Evolutionary conservation across 2,797 vertebrate species (phyloP).

Genomic region (Artibeus jamaicensis): DNA sequence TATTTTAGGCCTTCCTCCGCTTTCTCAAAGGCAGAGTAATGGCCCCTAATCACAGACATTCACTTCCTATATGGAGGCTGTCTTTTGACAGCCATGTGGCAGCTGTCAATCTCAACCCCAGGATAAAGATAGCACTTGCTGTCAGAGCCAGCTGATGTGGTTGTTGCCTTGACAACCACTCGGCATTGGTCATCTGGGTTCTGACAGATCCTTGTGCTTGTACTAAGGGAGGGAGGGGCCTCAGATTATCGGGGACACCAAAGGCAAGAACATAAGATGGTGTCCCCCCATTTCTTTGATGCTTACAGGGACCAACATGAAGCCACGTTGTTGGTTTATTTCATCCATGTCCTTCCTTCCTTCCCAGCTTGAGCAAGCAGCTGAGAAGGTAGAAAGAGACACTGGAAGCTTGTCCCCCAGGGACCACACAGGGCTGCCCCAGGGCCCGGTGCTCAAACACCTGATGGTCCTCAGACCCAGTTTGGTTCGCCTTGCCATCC

Average conservation of each 20-base stretch:
- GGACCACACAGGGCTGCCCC: neutral
- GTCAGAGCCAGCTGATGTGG: neutral
- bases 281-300: neutral
- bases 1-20: neutral
- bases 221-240: neutral
- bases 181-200: neutral
- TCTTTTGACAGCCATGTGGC: neutral
- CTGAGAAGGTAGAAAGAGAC: neutral
- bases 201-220: neutral
- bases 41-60: neutral
- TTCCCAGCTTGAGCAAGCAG: neutral
- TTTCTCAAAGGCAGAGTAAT: neutral
- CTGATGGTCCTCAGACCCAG: neutral
- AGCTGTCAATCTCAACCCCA: neutral
- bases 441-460: conserved; percentile 43
- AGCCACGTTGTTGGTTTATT: neutral
- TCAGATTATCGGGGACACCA: neutral
- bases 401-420: neutral
- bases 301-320: neutral
- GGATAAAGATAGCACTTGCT: neutral
- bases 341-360: neutral
- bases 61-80: neutral
- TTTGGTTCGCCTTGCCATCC: neutral
- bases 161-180: neutral
- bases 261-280: neutral